These are phyloP conservation scores for Pipistrellus pipistrellus DNA, from an alignment of 2,797 vertebrate genomes.

Conservation along the genomic window DNA sequence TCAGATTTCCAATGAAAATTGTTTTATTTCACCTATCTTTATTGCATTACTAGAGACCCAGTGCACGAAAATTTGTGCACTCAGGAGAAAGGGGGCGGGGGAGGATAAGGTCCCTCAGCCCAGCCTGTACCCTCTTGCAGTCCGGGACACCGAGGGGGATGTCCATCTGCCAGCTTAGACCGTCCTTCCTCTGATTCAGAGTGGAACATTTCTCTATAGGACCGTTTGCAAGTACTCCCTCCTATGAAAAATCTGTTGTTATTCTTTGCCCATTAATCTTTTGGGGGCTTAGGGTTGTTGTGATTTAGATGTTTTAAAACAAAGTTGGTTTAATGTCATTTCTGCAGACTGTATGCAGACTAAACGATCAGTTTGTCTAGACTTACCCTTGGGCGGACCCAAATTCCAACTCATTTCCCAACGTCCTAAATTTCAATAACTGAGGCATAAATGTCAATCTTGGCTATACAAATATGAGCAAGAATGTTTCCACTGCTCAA, in stretches of 20 bases:
- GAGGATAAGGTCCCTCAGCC: too few species aligned
- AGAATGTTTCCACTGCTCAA: constrained; percentile 16
- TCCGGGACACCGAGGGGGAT: too few species aligned
- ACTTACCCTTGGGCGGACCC: not conserved
- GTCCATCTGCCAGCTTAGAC: not conserved
- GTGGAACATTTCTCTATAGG: not conserved
- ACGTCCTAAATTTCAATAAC: constrained; percentile 52
- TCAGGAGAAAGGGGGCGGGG: too few species aligned
- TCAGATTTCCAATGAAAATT: constrained; percentile 9
- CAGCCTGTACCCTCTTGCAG: too few species aligned
- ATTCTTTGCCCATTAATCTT: constrained; percentile 45
- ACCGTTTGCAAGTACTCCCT: not conserved
- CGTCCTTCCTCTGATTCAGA: not conserved
- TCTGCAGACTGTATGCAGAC: constrained; percentile 28
- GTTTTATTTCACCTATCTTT: not conserved
- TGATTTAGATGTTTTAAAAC: constrained; percentile 59
- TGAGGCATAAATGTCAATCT: constrained; percentile 57
- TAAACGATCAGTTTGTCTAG: not conserved
- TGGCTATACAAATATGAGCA: constrained; percentile 45
- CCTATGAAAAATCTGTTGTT: constrained; percentile 30
- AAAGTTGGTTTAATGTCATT: constrained; percentile 64
- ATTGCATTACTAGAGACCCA: not conserved
- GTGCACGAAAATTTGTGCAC: too few species aligned
- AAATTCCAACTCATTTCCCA: constrained; percentile 43
- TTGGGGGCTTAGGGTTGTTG: constrained; percentile 7